Base-by-base conservation (phyloP, 2,797 vertebrate genomes). In the Syngnathus rostellatus region DNA sequence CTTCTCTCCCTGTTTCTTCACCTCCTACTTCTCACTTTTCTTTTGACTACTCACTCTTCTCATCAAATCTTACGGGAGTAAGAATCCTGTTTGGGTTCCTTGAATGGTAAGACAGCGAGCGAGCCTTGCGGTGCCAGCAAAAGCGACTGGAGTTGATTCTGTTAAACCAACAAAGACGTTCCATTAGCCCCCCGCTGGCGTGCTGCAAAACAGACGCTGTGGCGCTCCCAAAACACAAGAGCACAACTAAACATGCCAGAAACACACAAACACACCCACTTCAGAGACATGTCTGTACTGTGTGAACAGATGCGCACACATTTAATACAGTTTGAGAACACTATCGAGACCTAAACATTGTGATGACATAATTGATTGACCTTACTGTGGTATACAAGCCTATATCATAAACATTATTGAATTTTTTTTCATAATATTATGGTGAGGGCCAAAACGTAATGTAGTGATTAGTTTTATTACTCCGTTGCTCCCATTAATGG, bases 101-200 rank as follows among this genome's bases (percentile, higher is more conserved):
- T 93, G 88, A 91, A 90, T 92, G 92, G 93, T 93, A 93, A 93
- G 90, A 75, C 77, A 71, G 57, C 63, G 77, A 71, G 57, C 63
- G 77, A 81, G 82, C 64, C 57, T 68, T 64, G 66, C 72, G 73
- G 72, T 93, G 94, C 92, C 94, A 97, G 93, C 93, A 97, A 94
- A 96, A 93, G 91, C 95, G 95, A 97, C 97, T 97, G 93, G 81
- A 81, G 94, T 95, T 96, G 95, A 95, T 95, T 96, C 91, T 89
- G 94, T 94, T 93, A 94, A 95, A 96, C 93, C 92, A 95, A 95
- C 94, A 97, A 95, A 95, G 94, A 89, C 85, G 90, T 94, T 94
- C 94, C 94, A 97, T 98, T 96, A 95, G 92, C 92, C 94, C 92
- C 95, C 95, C 86, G 91, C 95, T 95, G 95, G 88, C 93, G 90